These are phyloP conservation scores for Drosophila nr. perissopoda DNA, from an alignment of 2,888 invertebrate genomes.

Conservation along the genomic window DNA sequence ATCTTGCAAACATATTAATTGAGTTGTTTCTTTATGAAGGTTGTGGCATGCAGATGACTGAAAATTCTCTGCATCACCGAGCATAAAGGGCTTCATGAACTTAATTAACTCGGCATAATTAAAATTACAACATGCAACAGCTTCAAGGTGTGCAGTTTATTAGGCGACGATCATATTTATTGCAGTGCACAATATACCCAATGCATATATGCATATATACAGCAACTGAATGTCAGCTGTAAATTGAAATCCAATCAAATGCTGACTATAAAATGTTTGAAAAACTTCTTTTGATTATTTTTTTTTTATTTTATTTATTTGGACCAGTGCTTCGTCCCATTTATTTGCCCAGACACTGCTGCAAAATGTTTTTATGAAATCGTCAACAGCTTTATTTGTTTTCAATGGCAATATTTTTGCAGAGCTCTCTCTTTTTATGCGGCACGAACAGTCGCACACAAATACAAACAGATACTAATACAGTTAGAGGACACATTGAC, in stretches of 20 bases:
- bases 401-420: slow-evolving; percentile 78
- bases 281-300: slow-evolving; percentile 38
- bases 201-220: not conserved
- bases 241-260: slow-evolving; percentile 75
- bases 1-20: not conserved
- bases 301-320: not conserved
- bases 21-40: not conserved
- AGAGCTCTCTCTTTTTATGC: slow-evolving; percentile 29
- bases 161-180: slow-evolving; percentile 33
- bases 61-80: slow-evolving; percentile 6
- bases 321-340: not conserved
- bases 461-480: slow-evolving; percentile 15
- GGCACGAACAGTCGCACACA: slow-evolving; percentile 20
- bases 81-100: slow-evolving; percentile 11
- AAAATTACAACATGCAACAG: slow-evolving; percentile 38
- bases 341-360: slow-evolving; percentile 13
- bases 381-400: slow-evolving; percentile 80
- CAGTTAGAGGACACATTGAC: slow-evolving; percentile 9
- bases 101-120: slow-evolving; percentile 60
- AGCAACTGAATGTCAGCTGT: slow-evolving; percentile 36
- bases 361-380: slow-evolving; percentile 69
- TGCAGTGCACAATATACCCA: slow-evolving; percentile 24
- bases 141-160: slow-evolving; percentile 37
- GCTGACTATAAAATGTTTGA: slow-evolving; percentile 63
- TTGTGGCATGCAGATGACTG: not conserved